phyloP scores from a whole-genome alignment of 1,140 invertebrate genomes.

The Choristoneura fumiferana region DNA sequence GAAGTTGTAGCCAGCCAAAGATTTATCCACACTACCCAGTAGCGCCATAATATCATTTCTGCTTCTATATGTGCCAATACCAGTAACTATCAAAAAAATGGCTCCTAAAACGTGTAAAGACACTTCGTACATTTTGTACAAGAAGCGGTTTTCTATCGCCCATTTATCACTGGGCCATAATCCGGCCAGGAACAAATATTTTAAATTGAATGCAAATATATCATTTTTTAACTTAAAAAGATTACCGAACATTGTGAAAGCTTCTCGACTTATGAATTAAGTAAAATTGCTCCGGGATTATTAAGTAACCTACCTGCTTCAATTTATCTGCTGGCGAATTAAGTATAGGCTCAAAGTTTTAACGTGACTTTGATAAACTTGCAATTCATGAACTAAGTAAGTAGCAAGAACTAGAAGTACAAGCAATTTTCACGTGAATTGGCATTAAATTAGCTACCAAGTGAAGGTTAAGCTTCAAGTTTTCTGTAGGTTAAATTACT shows the following conservation, averaged over 20 bases:
- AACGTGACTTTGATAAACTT: neutral
- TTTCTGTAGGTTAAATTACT: too few species aligned
- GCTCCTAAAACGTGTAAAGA: constrained; percentile 39
- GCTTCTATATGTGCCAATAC: constrained; percentile 46
- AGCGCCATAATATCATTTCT: constrained; percentile 38
- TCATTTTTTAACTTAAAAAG: constrained; percentile 27
- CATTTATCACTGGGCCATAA: constrained; percentile 54
- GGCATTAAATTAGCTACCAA: too few species aligned
- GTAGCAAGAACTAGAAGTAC: too few species aligned
- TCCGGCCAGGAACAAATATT: constrained; percentile 52
- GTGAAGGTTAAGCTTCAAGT: too few species aligned
- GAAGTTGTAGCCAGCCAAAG: constrained; percentile 52
- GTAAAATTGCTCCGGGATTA: too few species aligned
- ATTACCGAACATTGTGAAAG: constrained; percentile 25
- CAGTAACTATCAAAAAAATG: constrained; percentile 44
- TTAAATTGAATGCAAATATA: constrained; percentile 60
- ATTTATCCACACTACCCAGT: constrained; percentile 54
- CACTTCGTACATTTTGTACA: constrained; percentile 51
- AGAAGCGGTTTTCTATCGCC: constrained; percentile 18
- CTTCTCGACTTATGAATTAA: constrained; percentile 35
- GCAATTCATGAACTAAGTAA: too few species aligned
- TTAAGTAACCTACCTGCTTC: too few species aligned
- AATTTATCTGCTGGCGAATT: too few species aligned
- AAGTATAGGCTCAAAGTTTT: neutral
- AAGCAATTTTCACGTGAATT: too few species aligned